Conservation (phyloP, 2,888 invertebrate species). For the Ormyrus rosae region DNA sequence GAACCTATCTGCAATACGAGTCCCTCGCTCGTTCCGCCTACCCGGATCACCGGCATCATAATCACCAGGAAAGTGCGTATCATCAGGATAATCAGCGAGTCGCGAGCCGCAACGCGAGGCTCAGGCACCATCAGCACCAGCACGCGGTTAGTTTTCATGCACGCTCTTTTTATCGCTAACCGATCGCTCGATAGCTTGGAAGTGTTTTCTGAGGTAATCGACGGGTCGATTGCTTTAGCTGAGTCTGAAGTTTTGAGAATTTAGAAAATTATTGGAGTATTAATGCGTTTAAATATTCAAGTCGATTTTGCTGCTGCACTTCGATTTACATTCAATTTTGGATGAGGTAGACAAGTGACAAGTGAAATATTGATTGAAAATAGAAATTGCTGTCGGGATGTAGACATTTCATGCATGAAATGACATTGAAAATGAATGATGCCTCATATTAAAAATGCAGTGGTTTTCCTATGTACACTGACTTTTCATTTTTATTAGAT, state of each 20-base stretch:
- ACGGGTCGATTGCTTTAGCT: no score
- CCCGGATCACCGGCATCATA: conserved; percentile 44
- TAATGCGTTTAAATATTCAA: no score
- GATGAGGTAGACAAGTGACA: no score
- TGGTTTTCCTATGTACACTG: not conserved
- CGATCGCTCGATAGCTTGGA: no score
- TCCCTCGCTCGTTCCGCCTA: conserved; percentile 39
- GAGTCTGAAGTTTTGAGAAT: no score
- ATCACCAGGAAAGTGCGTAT: not conserved
- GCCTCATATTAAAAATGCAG: conserved; percentile 28
- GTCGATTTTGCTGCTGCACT: no score
- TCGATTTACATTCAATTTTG: no score
- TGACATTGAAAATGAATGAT: conserved; percentile 23
- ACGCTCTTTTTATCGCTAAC: no score
- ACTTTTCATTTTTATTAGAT: no score
- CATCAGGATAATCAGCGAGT: conserved; percentile 33
- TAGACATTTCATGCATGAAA: conserved; percentile 20
- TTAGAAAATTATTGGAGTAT: no score
- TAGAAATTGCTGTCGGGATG: not conserved
- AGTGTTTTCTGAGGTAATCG: no score
- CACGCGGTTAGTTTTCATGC: conserved; percentile 32
- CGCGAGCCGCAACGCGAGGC: conserved; percentile 27
- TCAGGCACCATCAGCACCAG: conserved; percentile 61
- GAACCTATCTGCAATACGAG: conserved; percentile 66
- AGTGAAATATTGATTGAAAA: not conserved